Evolutionary conservation across 2,797 vertebrate genomes (phyloP), one percentile per base, ranked within the genome.

Genomic region (Oreochromis grahami): DNA sequence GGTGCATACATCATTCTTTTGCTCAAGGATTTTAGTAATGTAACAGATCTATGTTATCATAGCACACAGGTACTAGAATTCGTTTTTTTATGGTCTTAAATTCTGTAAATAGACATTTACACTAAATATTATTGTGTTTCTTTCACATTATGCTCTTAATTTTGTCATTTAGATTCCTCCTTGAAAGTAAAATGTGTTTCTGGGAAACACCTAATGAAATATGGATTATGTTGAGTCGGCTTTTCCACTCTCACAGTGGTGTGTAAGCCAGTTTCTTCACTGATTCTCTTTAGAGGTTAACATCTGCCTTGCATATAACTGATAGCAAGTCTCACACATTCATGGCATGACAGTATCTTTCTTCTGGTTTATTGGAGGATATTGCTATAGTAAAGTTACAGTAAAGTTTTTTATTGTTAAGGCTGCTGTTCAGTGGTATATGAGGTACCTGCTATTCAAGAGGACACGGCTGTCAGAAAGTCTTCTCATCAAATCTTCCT

Each of bases 391-490:
- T 50, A 32, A 50, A 63, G 60, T 63, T n/a, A 74, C 45, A 50
- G 43, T 74, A 74, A 74, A 74, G 70, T 32, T 74, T 74, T 74
- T 32, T 50, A 34, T 74, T 50, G 5, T 50, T 50, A 74, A 32
- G 45, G 11, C 70, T 74, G 41, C 24, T 29, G 5, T 19, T 51
- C 51, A 21, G 5, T 21, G 19, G 51, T 72, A 48, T 50, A 32
- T 74, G 45, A 50, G 70, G 26, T 32, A 34, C 70, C 45, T 32
- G 0, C 26, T 74, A 50, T 50, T 74, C 26, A 43, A 19, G 80
- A 86, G 53, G 85, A 86, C 70, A 68, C n/a, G 52, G 41, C 77
- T 90, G 81, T 92, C 91, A 81, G 15, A 81, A 79, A 48, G 80
- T 76, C 76, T 93, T 51, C 87, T 12, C 17, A 26, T 90, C 89